Base-by-base conservation (phyloP, 2,113 vertebrate species). In the Antechinus stuartii region DNA sequence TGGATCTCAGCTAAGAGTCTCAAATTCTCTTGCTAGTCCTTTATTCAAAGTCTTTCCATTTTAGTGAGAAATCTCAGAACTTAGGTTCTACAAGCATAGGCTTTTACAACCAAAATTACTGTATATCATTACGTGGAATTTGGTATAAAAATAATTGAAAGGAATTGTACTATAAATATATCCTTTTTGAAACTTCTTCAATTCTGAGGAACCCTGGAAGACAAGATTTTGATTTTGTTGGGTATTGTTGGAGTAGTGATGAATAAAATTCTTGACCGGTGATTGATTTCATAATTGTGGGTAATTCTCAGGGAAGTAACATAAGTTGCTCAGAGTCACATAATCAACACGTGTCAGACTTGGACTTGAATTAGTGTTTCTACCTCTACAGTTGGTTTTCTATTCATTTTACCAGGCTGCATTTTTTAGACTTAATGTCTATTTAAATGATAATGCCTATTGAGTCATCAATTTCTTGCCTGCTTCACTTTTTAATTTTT, bases 291-390 rank as follows among this genome's bases (percentile, higher is more conserved):
- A 84, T 42, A 42, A 84, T 84, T 84, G n/a, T 84, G 35, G 68
- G 16, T 42, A 42, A 84, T 24, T n/a, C 35, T 84, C 68, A 84
- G 54, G 95, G 56, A 96, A 52, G 27, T 91, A 84, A 90, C 50
- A 61, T 56, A 53, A 93, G 90, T 94, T 94, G 24, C 52, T 61
- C 89, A 96, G 94, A 90, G 52, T 95, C 96, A 96, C 35, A 25
- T 19, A 46, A 25, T 23, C 95, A 61, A 92, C 90, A 94, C 94
- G 56, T 50, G 2, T 6, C 30, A 50, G 50, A 23, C 24, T 23
- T 22, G 49, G 35, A 46, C 91, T 57, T 91, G 46, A 89, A 90
- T 54, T 56, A 27, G 1, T 61, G 50, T 89, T n/a, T 10, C 25
- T 46, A n/a, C 25, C 57, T 96, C 23, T n/a, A 42, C 42, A 49